Conservation (phyloP, 1,140 invertebrate species). For the Trichoplusia ni region DNA sequence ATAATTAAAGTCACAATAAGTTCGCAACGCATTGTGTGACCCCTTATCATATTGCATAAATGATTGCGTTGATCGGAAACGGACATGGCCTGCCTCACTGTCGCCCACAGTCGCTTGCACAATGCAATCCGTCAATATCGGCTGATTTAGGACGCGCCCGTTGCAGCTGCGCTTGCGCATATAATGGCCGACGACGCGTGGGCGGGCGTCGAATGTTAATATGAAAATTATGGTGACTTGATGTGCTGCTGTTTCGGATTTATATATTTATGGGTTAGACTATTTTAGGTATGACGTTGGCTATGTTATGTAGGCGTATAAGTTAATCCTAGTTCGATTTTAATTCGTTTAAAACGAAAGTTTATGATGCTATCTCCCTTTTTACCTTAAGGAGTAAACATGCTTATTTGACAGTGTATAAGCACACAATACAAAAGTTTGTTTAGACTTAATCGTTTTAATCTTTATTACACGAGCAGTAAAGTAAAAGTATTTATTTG, state of each 20-base stretch:
- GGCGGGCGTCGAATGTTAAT: conserved; percentile 12
- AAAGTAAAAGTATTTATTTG: conserved; percentile 1
- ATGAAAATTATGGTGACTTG: not conserved
- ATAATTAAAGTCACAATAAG: not conserved
- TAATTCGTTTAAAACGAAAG: too few relatives aligned
- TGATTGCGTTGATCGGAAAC: conserved; percentile 61
- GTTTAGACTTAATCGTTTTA: conserved; percentile 7
- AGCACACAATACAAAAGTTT: not conserved
- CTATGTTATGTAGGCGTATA: too few relatives aligned
- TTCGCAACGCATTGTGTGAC: not conserved
- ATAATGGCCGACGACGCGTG: conserved; percentile 10
- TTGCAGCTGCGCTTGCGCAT: conserved; percentile 54
- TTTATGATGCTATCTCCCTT: too few relatives aligned
- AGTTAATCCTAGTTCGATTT: too few relatives aligned
- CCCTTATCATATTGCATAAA: conserved; percentile 57
- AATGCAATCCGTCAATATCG: conserved; percentile 67
- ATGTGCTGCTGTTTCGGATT: not conserved
- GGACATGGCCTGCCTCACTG: conserved; percentile 72
- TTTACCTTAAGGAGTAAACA: too few relatives aligned
- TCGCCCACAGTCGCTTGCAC: conserved; percentile 60
- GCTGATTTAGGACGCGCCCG: conserved; percentile 58
- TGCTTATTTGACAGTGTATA: too few relatives aligned
- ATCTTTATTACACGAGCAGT: not conserved
- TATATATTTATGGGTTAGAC: too few relatives aligned
- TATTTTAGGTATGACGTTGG: too few relatives aligned